A percentile compares a stretch with the other conserved stretches of the same genome.
Conservation (phyloP, 92 coral and sea anemone genomes). For the Palythoa caribaeorum region DNA sequence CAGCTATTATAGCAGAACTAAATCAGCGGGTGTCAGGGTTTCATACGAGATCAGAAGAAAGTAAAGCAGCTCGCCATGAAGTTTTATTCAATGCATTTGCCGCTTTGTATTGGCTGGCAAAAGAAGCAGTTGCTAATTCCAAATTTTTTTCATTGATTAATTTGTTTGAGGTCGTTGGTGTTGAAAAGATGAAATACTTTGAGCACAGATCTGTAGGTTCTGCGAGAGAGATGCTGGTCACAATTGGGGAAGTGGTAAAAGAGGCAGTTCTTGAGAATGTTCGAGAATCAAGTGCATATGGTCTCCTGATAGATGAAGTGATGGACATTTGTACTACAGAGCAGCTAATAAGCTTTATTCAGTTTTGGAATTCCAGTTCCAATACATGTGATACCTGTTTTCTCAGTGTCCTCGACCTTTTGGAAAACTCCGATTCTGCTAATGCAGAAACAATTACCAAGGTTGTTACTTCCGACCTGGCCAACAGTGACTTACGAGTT, state of each 20-base stretch:
- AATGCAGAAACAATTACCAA: constrained; percentile 51
- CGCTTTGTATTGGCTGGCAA: constrained; percentile 55
- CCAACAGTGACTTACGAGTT: constrained; percentile 21
- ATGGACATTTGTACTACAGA: constrained; percentile 43
- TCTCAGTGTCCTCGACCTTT: constrained; percentile 40
- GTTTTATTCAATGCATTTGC: constrained; percentile 56
- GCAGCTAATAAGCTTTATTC: constrained; percentile 35
- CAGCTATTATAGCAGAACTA: constrained; percentile 53
- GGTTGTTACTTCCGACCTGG: constrained; percentile 17
- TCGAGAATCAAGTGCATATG: constrained; percentile 36
- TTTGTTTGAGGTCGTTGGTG: constrained; percentile 42
- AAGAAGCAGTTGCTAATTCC: constrained; percentile 47
- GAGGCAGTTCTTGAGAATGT: constrained; percentile 16
- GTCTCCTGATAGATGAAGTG: constrained; percentile 59
- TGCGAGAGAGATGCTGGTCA: constrained; percentile 39
- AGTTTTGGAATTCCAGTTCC: constrained; percentile 55
- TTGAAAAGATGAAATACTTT: constrained; percentile 51
- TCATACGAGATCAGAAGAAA: constrained; percentile 37
- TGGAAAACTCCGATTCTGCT: constrained; percentile 51
- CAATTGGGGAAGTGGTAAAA: constrained; percentile 41
- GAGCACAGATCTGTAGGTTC: constrained; percentile 54
- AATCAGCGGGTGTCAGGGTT: constrained; percentile 52
- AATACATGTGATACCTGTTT: constrained; percentile 26
- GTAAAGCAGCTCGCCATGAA: constrained; percentile 25
- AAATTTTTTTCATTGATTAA: constrained; percentile 44